phyloP scores from a whole-genome alignment of 2,888 invertebrate species.

The Tetragnatha montana region DNA sequence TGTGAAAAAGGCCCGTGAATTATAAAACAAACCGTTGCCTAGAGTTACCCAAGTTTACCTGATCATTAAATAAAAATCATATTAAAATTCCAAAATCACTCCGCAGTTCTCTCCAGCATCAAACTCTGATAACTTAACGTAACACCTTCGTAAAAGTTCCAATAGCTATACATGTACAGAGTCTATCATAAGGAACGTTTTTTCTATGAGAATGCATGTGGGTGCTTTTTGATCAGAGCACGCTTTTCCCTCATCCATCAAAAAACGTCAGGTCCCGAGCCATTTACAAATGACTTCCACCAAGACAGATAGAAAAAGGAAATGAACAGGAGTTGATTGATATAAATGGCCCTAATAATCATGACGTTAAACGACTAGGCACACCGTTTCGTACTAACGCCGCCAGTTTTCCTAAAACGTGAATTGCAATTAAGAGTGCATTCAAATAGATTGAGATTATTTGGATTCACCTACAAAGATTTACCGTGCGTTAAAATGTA shows the following conservation, averaged over 20 bases:
- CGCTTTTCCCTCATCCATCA: slow-evolving; percentile 52
- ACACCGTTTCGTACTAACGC: slow-evolving; percentile 1
- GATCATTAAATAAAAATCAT: no score
- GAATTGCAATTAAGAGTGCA: background rate
- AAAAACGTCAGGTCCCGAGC: slow-evolving; percentile 27
- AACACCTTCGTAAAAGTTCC: background rate
- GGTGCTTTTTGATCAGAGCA: slow-evolving; percentile 17
- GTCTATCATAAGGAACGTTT: slow-evolving; percentile 21
- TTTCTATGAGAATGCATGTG: slow-evolving; percentile 25
- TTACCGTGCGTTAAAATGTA: no score
- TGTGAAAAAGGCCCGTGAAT: no score
- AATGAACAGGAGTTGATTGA: slow-evolving; percentile 40
- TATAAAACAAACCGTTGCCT: no score
- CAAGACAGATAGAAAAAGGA: slow-evolving; percentile 47
- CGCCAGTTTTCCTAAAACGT: background rate
- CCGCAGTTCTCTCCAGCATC: no score
- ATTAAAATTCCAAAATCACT: no score
- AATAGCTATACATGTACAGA: background rate
- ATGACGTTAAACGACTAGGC: slow-evolving; percentile 39
- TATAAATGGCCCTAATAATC: slow-evolving; percentile 55
- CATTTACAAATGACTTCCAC: slow-evolving; percentile 58
- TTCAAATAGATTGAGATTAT: background rate
- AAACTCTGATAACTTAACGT: no score
- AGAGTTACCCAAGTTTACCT: no score
- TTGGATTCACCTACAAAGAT: background rate